These are phyloP conservation scores for Pseudochaenichthys georgianus DNA, from an alignment of 2,797 vertebrate genomes.

Conservation along the genomic window DNA sequence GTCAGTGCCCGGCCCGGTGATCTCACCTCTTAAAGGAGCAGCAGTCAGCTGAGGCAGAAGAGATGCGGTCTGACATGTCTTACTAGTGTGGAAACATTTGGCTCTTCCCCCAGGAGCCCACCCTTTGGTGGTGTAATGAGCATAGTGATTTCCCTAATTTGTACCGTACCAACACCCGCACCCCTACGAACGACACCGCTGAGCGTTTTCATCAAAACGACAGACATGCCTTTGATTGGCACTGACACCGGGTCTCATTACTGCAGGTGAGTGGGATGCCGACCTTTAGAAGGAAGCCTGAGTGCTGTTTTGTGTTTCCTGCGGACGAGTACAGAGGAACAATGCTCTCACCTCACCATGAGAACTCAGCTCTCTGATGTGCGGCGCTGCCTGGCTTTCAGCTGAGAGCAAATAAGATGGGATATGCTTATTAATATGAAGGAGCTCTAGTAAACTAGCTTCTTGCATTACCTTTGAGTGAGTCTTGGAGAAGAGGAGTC, in stretches of 20 bases:
- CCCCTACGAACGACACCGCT: conserved; percentile 67
- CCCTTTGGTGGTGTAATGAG: conserved; percentile 83
- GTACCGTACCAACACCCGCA: conserved; percentile 70
- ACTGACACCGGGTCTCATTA: conserved; percentile 89
- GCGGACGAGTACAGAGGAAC: conserved; percentile 87
- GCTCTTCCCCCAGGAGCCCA: conserved; percentile 75
- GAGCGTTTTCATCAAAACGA: conserved; percentile 83
- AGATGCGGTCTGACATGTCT: conserved; percentile 80
- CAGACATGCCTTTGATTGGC: conserved; percentile 87
- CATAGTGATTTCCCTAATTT: conserved; percentile 85
- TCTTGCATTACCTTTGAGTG: conserved; percentile 80
- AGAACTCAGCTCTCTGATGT: conserved; percentile 78
- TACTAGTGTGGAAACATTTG: conserved; percentile 82
- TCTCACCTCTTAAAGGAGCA: conserved; percentile 77
- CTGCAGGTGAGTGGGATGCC: conserved; percentile 88
- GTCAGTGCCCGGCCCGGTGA: conserved; percentile 65
- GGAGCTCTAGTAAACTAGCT: conserved; percentile 76
- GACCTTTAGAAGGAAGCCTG: conserved; percentile 86
- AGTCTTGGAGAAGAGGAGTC: conserved; percentile 63
- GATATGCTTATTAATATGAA: conserved; percentile 83
- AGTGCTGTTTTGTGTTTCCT: conserved; percentile 92
- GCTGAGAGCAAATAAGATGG: conserved; percentile 82
- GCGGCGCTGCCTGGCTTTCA: conserved; percentile 71
- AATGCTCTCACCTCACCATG: conserved; percentile 81
- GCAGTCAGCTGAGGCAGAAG: conserved; percentile 77